These are phyloP conservation scores for Coryphaenoides rupestris DNA, from an alignment of 2,113 vertebrate genomes.

Conservation along the genomic window DNA sequence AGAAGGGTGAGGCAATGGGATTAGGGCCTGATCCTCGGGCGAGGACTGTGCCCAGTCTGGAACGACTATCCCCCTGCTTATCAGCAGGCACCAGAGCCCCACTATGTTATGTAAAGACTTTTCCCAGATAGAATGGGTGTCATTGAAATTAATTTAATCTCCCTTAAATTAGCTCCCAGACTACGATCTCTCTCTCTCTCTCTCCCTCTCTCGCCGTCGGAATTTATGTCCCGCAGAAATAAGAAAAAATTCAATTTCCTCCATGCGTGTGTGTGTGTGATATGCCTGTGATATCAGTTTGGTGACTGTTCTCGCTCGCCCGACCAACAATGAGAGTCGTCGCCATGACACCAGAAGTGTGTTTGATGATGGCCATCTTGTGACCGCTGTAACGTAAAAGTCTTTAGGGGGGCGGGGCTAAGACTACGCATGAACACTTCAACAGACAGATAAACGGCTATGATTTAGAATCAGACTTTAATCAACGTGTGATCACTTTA, in stretches of 20 bases:
- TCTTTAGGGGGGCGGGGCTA: slow-evolving; percentile 11
- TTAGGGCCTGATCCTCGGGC: slow-evolving; percentile 63
- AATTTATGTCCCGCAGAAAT: slow-evolving; percentile 79
- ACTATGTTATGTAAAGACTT: slow-evolving; percentile 64
- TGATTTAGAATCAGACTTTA: slow-evolving; percentile 15
- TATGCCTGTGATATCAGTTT: slow-evolving; percentile 72
- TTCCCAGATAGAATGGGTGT: slow-evolving; percentile 82
- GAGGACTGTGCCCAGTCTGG: slow-evolving; percentile 55
- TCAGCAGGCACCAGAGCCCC: slow-evolving; percentile 68
- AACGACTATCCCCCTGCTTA: slow-evolving; percentile 66
- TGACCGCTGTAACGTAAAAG: slow-evolving; percentile 49
- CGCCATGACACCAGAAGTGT: slow-evolving; percentile 42
- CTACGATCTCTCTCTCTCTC: too few relatives aligned
- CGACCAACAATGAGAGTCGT: slow-evolving; percentile 68
- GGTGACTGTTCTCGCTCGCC: slow-evolving; percentile 57
- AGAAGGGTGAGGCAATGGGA: slow-evolving; percentile 63
- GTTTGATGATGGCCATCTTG: slow-evolving; percentile 61
- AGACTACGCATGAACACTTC: slow-evolving; percentile 6
- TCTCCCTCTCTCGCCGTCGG: slow-evolving; percentile 42
- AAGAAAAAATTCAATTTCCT: slow-evolving; percentile 82
- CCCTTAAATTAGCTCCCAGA: slow-evolving; percentile 92
- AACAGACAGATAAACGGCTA: not conserved
- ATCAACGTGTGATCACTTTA: slow-evolving; percentile 38
- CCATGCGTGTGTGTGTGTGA: slow-evolving; percentile 57
- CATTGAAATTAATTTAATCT: slow-evolving; percentile 96